Evolutionary conservation across 1,140 invertebrate genomes (phyloP), one percentile per base, ranked within the genome.

Genomic region (Drosophila repletoides): DNA sequence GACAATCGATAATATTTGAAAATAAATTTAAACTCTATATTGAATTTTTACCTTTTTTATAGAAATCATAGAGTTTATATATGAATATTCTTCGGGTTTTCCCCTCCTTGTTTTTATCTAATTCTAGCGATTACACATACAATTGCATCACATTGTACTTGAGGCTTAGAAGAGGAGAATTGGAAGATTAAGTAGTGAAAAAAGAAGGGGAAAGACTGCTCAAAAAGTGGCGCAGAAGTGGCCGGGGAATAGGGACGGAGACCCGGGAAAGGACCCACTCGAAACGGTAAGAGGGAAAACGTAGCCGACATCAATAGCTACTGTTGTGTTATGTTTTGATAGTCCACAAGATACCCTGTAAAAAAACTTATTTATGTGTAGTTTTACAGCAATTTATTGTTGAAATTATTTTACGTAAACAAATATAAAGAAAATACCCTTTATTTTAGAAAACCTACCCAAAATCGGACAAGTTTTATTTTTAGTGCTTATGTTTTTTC

Each of bases 211-310:
- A 22, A 43, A 67, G 36, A 68, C 71, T 61, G 59, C 41, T 53
- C 15, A 14, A 46, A 55, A 56, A 74, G 65, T 74, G 65, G 46
- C 58, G 49, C 66, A 69, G 69, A 79, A 77, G 74, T 72, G 74
- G 43, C 55, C 34, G n/a, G n/a, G n/a, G n/a, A n/a, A n/a, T n/a
- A n/a, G n/a, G n/a, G n/a, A n/a, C n/a, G n/a, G n/a, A n/a, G n/a
- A n/a, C n/a, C 70, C 48, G 34, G 64, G 51, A 72, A 59, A 76
- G 75, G 74, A 77, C 58, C 69, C 75, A 73, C 75, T 77, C 58
- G 58, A 79, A 41, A 38, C 21, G 55, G 38, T 53, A 68, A 70
- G 55, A 65, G 73, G 45, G 61, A 68, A 69, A 53, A 46, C 28
- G 58, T 49, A 56, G 65, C 41, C 59, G 55, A 36, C 43, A 65